Conservation (phyloP, 2,113 vertebrate species). For the Nesogale talazaci region DNA sequence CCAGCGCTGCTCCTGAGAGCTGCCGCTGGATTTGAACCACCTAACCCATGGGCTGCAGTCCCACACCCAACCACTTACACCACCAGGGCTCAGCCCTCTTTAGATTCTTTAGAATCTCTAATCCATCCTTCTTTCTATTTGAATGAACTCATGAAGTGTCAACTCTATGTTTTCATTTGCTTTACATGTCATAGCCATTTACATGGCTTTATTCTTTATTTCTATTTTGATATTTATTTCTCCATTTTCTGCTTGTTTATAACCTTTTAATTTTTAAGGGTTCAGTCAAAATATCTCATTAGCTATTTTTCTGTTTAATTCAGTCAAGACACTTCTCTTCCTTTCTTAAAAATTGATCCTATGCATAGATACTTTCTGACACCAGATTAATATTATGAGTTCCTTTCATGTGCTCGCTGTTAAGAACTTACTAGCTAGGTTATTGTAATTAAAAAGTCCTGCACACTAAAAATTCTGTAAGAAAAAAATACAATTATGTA, state of each 20-base stretch:
- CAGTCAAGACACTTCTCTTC: neutral
- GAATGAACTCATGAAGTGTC: neutral
- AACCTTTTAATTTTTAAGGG: conserved; percentile 29
- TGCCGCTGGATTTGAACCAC: no score
- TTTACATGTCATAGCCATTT: neutral
- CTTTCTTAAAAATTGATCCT: neutral
- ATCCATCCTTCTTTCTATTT: neutral
- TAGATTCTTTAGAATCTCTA: conserved; percentile 3
- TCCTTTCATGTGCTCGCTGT: neutral
- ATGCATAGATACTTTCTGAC: neutral
- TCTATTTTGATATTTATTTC: neutral
- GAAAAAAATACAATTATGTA: neutral
- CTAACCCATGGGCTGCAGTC: no score
- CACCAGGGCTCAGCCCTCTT: no score
- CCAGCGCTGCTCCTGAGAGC: no score
- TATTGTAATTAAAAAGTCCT: neutral
- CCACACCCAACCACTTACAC: no score
- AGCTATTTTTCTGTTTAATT: neutral
- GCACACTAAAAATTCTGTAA: neutral
- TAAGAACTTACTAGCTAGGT: neutral
- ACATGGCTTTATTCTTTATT: neutral
- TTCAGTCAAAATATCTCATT: neutral
- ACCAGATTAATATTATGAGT: neutral
- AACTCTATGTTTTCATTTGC: neutral
- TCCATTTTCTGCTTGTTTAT: conserved; percentile 27